phyloP scores from a whole-genome alignment of 2,888 invertebrate genomes.

The Polymixis lichenea region DNA sequence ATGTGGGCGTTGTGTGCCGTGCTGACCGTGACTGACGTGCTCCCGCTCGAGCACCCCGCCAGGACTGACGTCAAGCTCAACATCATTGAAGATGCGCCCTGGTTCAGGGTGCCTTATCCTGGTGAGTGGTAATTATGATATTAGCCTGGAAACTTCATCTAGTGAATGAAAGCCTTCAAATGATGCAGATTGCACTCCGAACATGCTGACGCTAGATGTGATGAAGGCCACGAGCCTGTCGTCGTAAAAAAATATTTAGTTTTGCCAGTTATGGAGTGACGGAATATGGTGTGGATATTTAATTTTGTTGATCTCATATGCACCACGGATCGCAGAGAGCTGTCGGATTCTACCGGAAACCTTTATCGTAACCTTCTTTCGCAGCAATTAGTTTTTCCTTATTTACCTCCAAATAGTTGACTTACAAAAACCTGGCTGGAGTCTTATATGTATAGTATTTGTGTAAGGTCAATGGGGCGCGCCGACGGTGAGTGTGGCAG shows the following conservation, averaged over 20 bases:
- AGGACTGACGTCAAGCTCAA: slow-evolving; percentile 93
- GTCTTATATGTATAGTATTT: background rate
- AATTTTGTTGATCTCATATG: no score
- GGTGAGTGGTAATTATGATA: slow-evolving; percentile 80
- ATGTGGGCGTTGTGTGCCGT: slow-evolving; percentile 95
- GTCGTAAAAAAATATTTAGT: no score
- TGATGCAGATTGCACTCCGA: no score
- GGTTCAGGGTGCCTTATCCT: slow-evolving; percentile 96
- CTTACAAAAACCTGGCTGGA: background rate
- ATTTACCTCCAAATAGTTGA: background rate
- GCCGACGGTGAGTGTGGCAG: slow-evolving; percentile 93
- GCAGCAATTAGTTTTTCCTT: background rate
- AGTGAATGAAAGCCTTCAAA: background rate
- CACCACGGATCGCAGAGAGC: no score
- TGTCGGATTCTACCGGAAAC: background rate
- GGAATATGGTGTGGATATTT: no score
- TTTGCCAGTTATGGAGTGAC: background rate
- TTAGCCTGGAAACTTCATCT: background rate
- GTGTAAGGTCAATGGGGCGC: slow-evolving; percentile 93
- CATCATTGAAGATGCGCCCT: slow-evolving; percentile 93
- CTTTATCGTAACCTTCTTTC: background rate
- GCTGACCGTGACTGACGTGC: slow-evolving; percentile 92
- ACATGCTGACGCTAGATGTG: no score
- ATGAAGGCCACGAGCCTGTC: no score
- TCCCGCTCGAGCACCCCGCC: slow-evolving; percentile 92